Evolutionary conservation across 2,113 vertebrate species (phyloP), one percentile per base, ranked within the genome.

Genomic region (Osmerus eperlanus): DNA sequence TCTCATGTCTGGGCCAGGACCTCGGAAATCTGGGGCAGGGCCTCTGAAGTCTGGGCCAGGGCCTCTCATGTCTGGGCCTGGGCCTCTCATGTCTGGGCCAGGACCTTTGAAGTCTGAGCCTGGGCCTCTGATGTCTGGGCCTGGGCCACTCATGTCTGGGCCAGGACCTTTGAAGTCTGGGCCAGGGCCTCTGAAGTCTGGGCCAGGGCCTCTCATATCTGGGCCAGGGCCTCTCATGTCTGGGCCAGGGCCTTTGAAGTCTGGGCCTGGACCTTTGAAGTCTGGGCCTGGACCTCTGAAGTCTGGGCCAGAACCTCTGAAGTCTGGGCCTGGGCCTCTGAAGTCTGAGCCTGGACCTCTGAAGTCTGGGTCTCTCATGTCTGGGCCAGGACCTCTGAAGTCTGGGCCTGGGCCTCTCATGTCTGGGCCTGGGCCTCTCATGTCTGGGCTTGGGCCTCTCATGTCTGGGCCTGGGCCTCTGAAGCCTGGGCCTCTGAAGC

Each of bases 221-320:
- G 51, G 51, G 14, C 47, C 47, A 28, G 19, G 21, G 18, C 60
- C 14, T 23, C 63, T 60, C 8, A 63, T 51, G 71, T 65, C 41
- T 64, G 11, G 36, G 54, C 23, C 16, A 68, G 53, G 69, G 76
- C 63, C 11, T 53, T 23, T 66, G 56, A 2, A 52, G 21, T 6
- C 65, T 28, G 75, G 76, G 65, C 59, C 7, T 29, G 19, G n/a
- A 47, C 70, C 65, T 71, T n/a, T 55, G 18, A 68, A 67, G 63
- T 53, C 29, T 64, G 56, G 53, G 6, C 36, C 14, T 60, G 32
- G 32, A 18, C 64, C 51, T 66, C 21, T 67, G 54, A 3, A 53
- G 23, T 9, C 67, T 32, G 74, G 73, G 67, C 58, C 67, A 28
- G 74, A 73, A 65, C 58, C 63, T 74, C 21, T 62, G 14, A 71